Conservation (phyloP, 2,113 vertebrate species). For the Onychorhynchus coronatus region DNA sequence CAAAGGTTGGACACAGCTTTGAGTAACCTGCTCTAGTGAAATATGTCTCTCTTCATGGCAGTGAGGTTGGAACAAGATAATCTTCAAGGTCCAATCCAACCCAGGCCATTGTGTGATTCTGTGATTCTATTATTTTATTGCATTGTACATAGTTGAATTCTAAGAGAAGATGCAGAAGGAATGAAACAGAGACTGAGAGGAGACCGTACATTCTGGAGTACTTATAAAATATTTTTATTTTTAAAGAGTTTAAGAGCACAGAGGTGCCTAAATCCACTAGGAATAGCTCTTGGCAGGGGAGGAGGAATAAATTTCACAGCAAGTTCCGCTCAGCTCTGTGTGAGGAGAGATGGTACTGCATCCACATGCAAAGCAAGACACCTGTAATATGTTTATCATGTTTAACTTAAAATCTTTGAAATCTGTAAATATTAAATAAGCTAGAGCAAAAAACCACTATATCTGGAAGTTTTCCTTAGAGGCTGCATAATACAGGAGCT, state of each 20-base stretch:
- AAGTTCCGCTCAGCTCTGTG: neutral
- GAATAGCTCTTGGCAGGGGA: neutral
- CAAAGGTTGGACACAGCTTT: fast-evolving
- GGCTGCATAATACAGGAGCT: fast-evolving
- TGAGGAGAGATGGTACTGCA: neutral
- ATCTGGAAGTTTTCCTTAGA: neutral
- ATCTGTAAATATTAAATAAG: neutral
- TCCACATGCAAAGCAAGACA: neutral
- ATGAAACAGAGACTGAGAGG: neutral
- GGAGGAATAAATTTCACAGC: neutral
- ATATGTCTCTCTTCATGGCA: neutral
- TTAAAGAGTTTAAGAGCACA: neutral
- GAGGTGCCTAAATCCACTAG: neutral
- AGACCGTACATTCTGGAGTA: neutral
- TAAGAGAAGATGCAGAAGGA: neutral
- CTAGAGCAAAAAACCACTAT: neutral
- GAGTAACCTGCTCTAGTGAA: neutral
- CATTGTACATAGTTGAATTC: neutral
- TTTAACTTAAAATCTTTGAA: neutral
- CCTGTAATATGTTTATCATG: neutral
- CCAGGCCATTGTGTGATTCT: neutral
- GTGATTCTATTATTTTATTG: neutral
- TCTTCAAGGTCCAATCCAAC: neutral
- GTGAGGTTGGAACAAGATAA: neutral
- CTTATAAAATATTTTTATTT: neutral